Evolutionary conservation across 2,888 invertebrate species (phyloP).

Genomic region (Trileptium ribeirensis): DNA sequence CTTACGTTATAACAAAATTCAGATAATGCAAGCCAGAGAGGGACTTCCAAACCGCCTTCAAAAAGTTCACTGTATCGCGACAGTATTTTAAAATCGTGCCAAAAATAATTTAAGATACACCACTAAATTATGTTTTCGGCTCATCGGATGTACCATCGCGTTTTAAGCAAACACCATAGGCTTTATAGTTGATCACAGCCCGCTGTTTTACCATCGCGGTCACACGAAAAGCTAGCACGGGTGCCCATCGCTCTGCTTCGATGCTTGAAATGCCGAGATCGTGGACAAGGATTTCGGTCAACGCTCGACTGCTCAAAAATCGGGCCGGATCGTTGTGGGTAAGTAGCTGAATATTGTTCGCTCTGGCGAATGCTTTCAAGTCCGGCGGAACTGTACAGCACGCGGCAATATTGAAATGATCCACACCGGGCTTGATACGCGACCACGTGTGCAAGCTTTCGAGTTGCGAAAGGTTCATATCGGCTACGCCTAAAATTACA

Average conservation of each 20-base stretch:
- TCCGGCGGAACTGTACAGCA: conserved; percentile 66
- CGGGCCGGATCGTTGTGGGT: conserved; percentile 84
- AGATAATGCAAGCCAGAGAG: too few species aligned
- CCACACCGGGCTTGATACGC: conserved; percentile 39
- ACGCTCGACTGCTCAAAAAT: conserved; percentile 32
- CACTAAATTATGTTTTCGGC: too few species aligned
- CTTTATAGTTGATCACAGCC: not conserved
- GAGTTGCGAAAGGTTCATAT: conserved; percentile 41
- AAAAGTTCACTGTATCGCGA: too few species aligned
- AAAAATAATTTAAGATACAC: too few species aligned
- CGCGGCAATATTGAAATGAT: conserved; percentile 45
- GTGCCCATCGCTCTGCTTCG: not conserved
- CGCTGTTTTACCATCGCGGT: not conserved
- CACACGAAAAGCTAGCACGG: not conserved
- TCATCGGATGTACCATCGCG: too few species aligned
- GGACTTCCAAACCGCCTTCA: too few species aligned
- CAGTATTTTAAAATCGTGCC: too few species aligned
- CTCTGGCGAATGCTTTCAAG: conserved; percentile 77
- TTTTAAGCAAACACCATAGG: not conserved
- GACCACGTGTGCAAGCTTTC: conserved; percentile 34
- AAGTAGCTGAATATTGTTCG: conserved; percentile 80
- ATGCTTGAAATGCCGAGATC: not conserved
- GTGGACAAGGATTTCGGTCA: not conserved
- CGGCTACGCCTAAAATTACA: conserved; percentile 46
- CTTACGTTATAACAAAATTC: too few species aligned